A percentile compares a stretch with the other conserved stretches of the same genome.
Conservation (phyloP, 1,140 invertebrate genomes). For the Drosophila aff. region DNA sequence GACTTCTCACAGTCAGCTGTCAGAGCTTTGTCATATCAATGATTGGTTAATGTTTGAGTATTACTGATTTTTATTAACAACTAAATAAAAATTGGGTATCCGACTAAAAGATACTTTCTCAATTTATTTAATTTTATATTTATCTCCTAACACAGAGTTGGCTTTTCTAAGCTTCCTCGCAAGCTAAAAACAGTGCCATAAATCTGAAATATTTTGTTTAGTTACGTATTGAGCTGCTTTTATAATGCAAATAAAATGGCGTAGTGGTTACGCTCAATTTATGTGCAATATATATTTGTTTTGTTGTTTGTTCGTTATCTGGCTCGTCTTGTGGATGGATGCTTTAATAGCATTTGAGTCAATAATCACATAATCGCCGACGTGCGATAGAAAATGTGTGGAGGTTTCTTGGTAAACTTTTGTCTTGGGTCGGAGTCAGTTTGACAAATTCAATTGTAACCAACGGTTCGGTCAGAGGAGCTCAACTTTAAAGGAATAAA, state of each 20-base stretch:
- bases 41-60: not conserved
- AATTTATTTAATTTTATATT: not conserved
- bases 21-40: not conserved
- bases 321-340: constrained; percentile 13
- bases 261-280: not conserved
- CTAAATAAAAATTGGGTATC: not conserved
- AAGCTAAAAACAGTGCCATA: not conserved
- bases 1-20: not conserved
- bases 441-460: not conserved
- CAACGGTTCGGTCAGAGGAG: not conserved
- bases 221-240: not conserved
- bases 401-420: constrained; percentile 18
- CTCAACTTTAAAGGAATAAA: not conserved
- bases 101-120: not conserved
- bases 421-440: constrained; percentile 1
- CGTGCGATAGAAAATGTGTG: constrained; percentile 15
- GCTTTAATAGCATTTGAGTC: constrained; percentile 31
- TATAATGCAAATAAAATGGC: not conserved
- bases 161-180: not conserved
- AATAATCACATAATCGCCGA: constrained; percentile 27
- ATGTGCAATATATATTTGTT: constrained; percentile 11
- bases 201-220: not conserved
- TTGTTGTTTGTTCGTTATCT: constrained; percentile 13
- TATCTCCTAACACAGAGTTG: not conserved
- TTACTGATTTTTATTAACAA: not conserved